Evolutionary conservation across 2,113 vertebrate species (phyloP), one percentile per base, ranked within the genome.

Genomic region (Corynorhinus townsendii): DNA sequence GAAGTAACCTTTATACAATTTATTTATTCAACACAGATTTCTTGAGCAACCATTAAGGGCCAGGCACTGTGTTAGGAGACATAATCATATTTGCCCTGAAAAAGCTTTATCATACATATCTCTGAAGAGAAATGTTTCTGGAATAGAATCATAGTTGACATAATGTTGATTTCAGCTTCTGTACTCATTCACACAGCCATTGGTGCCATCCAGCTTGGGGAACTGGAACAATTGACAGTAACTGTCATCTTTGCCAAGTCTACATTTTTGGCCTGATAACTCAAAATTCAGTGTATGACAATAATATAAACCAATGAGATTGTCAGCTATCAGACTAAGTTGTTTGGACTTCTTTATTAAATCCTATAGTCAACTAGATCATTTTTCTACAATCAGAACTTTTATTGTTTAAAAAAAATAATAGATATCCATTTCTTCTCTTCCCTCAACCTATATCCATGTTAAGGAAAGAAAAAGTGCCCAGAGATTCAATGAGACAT

Each of bases 191-290:
- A 71, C 26, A 76, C 30, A 86, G 35, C 54, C 38, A 47, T 82
- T 93, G 33, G 72, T 96, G 52, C 90, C 87, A 89, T 83, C 82
- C 43, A 93, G 81, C 89, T 83, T 75, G 69, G 62, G 68, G 54
- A 96, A 56, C 62, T 89, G 19, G 26, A 91, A 97, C 96, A 97
- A 96, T 97, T 92, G 40, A 97, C 95, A 97, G 56, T 96, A 95
- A 86, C 52, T 40, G 45, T 92, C 30, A 62, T 96, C 79, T 91
- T 68, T 95, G 90, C 97, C 96, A 96, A 96, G 49, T 76, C 64
- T 75, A 93, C 92, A 97, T 92, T 96, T 96, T 95, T 96, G 89
- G 85, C 94, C 30, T 86, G 66, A 86, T 84, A 90, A 80, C 75
- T 97, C 81, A 33, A 52, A 96, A 95, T 92, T 95, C 94, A 84